Conservation (phyloP, 2,113 vertebrate genomes). For the Oxyruncus cristatus region DNA sequence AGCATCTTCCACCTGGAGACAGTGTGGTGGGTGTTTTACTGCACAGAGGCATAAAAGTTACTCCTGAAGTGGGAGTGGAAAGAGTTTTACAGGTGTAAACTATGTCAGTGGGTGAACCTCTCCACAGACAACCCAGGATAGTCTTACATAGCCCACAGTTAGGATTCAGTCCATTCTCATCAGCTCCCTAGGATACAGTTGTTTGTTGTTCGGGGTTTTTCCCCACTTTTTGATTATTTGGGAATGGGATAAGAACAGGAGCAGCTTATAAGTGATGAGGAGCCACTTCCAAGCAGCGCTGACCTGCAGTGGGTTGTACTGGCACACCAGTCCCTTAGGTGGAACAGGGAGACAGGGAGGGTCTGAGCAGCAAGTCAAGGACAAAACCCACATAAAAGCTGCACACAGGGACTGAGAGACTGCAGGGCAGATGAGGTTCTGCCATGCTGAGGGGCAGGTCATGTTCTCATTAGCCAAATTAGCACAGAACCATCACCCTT, state of each 20-base stretch:
- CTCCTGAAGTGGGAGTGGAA: background rate
- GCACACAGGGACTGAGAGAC: accelerated
- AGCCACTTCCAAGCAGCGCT: background rate
- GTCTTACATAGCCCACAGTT: background rate
- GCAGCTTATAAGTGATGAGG: background rate
- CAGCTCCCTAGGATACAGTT: background rate
- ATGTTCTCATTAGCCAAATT: background rate
- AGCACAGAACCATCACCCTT: background rate
- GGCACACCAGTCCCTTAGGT: background rate
- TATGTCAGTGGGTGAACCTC: background rate
- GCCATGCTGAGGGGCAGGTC: background rate
- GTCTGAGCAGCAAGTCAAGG: background rate
- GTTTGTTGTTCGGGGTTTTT: background rate
- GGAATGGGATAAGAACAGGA: background rate
- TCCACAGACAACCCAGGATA: background rate
- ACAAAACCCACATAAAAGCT: background rate
- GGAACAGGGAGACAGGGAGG: background rate
- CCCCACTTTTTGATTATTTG: background rate
- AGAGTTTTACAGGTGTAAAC: background rate
- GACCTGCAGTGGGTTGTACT: background rate
- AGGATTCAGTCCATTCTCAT: background rate
- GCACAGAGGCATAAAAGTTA: background rate
- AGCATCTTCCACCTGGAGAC: background rate
- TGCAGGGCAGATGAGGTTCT: background rate
- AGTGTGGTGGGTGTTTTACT: background rate